Evolutionary conservation across 35 echinoderm and acorn worm species (phyloP).

Genomic region (Ptychodera flava): DNA sequence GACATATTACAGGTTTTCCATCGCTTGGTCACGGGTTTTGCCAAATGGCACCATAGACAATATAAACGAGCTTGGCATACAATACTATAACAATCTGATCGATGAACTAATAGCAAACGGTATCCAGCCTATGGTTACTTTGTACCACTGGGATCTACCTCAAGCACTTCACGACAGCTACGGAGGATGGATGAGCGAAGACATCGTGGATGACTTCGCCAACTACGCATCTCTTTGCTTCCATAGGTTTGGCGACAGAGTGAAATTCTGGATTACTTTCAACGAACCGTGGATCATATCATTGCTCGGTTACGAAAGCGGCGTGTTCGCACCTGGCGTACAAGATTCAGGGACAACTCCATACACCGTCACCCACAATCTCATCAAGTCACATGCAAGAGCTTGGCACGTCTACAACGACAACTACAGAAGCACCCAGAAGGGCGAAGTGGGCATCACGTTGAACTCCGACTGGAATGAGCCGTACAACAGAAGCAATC

Average conservation of each 20-base stretch:
- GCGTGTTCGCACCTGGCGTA: conserved; percentile 33
- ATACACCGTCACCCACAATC: conserved; percentile 35
- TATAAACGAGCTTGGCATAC: conserved; percentile 31
- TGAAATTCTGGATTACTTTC: conserved; percentile 52
- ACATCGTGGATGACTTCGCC: conserved; percentile 11
- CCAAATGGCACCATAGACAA: conserved; percentile 39
- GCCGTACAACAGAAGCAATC: conserved; percentile 41
- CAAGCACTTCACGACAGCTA: conserved; percentile 33
- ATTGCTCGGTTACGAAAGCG: conserved; percentile 30
- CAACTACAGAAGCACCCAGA: conserved; percentile 19
- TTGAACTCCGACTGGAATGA: conserved; percentile 59
- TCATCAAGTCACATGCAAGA: conserved; percentile 30
- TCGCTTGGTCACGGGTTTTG: conserved; percentile 37
- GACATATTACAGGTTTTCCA: conserved; percentile 39
- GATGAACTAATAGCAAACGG: conserved; percentile 20
- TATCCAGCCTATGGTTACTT: conserved; percentile 40
- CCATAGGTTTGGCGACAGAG: conserved; percentile 35
- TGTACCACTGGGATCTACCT: conserved; percentile 57
- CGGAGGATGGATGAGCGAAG: conserved; percentile 36
- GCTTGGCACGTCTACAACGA: conserved; percentile 48
- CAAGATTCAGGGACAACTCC: neutral
- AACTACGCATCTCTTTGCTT: conserved; percentile 37
- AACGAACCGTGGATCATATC: conserved; percentile 49
- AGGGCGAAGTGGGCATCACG: conserved; percentile 71
- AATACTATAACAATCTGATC: conserved; percentile 44